Percentiles rank a stretch among this genome's conserved stretches.
These are phyloP conservation scores for Platygyra sinensis DNA, from an alignment of 64 coral and sea anemone species.

Conservation along the genomic window DNA sequence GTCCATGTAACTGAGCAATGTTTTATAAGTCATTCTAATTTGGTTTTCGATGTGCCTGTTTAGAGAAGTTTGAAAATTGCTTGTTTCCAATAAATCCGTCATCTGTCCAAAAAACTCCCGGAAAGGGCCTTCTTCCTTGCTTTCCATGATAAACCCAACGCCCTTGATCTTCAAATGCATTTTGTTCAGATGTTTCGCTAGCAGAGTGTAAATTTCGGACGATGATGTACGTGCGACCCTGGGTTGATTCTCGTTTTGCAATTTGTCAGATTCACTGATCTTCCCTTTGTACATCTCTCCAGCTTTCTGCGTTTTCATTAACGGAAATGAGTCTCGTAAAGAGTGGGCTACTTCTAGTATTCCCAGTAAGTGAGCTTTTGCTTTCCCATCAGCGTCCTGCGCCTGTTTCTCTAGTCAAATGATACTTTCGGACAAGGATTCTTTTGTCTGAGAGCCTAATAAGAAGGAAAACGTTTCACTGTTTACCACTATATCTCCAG, in stretches of 20 bases:
- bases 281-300: conserved; percentile 10
- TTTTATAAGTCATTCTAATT: conserved; percentile 11
- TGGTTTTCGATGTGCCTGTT: conserved; percentile 25
- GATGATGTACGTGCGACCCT: not conserved
- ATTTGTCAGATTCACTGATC: not conserved
- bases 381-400: too few species aligned
- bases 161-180: conserved; percentile 26
- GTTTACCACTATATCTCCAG: too few species aligned
- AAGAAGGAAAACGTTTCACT: too few species aligned
- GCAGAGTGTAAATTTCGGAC: not conserved
- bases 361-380: too few species aligned
- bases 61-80: conserved; percentile 7
- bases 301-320: conserved; percentile 33
- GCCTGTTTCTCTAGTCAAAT: too few species aligned
- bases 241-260: not conserved
- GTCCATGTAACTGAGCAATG: conserved; percentile 28
- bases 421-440: too few species aligned
- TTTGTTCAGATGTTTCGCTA: conserved; percentile 13
- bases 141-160: conserved; percentile 23
- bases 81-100: not conserved
- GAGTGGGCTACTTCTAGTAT: too few species aligned
- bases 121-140: not conserved
- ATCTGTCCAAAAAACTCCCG: not conserved
- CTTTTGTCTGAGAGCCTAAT: too few species aligned
- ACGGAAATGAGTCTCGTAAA: conserved; percentile 5